Conservation (phyloP, 2,113 vertebrate species). For the Panurus biarmicus region DNA sequence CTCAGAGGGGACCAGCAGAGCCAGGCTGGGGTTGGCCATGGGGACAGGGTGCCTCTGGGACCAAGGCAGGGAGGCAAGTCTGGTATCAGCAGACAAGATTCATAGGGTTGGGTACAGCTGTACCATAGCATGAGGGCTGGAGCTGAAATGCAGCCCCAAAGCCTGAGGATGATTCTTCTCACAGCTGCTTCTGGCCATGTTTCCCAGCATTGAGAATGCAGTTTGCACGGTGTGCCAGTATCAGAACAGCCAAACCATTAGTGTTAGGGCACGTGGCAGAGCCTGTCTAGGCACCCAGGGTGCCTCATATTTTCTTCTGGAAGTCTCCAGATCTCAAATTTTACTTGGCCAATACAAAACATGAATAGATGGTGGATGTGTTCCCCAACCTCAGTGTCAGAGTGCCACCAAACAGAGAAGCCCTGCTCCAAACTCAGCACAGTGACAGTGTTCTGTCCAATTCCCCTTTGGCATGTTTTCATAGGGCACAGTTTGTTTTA, state of each 20-base stretch:
- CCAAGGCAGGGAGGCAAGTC: neutral
- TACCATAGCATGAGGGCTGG: neutral
- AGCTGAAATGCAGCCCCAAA: neutral
- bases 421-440: neutral
- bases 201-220: neutral
- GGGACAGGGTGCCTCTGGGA: neutral
- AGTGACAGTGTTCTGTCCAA: neutral
- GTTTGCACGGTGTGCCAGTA: rapidly evolving
- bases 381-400: neutral
- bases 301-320: neutral
- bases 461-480: neutral
- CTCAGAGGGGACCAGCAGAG: neutral
- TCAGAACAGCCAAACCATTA: neutral
- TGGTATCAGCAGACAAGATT: neutral
- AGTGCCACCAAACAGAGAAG: neutral
- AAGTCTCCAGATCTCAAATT: neutral
- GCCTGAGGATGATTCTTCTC: rapidly evolving
- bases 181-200: neutral
- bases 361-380: neutral
- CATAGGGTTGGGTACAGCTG: neutral
- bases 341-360: neutral
- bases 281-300: neutral
- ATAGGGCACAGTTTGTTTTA: neutral
- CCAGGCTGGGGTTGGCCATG: neutral
- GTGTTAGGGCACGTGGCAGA: rapidly evolving